Base-by-base conservation (phyloP, 2,888 invertebrate species). In the Drosophila tanythrix region DNA sequence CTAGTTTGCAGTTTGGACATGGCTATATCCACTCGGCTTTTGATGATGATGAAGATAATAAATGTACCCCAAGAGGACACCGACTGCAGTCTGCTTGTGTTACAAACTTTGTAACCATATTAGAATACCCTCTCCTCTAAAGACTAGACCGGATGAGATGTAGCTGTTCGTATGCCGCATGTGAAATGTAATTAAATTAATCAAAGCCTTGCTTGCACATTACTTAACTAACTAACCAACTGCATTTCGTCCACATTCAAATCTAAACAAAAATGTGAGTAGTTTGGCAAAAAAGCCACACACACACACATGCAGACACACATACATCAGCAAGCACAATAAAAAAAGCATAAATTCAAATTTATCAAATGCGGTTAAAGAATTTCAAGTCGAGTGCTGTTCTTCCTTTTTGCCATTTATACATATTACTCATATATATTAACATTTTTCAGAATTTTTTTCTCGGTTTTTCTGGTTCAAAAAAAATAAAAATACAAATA, bases 351-450 rank as follows among this genome's bases (percentile, higher is more conserved):
- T 66, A 79, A 73, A 83, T 83, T 88, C 82, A 86, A 88, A 85
- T 85, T 82, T 83, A 69, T 71, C 86, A 83, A 85, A 86, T 88
- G 86, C 78, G 86, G 79, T 71, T 78, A 86, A 85, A 80, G 80
- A 82, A 85, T 80, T 83, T 80, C 82, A 71, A 85, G 77, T 80
- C 79, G 83, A 70, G 66, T 66, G 67, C 76, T 62, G 55, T 33
- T 35, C 27, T 25, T 35, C 13, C 55, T 65, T 79, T 74, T 60
- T 81, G 50, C 69, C 67, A 76, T 69, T 72, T 76, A 73, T 61
- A 52, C 64, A 70, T 76, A 67, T 73, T 68, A 76, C 73, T 61
- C 69, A 74, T 71, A 78, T 67, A 56, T 64, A 69, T 71, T 73
- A 59, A 55, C 59, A 50, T 63, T 64, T 56, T 66, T 71, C 51